Conservation (phyloP, 2,888 invertebrate species). For the Cheilosia vulpina region DNA sequence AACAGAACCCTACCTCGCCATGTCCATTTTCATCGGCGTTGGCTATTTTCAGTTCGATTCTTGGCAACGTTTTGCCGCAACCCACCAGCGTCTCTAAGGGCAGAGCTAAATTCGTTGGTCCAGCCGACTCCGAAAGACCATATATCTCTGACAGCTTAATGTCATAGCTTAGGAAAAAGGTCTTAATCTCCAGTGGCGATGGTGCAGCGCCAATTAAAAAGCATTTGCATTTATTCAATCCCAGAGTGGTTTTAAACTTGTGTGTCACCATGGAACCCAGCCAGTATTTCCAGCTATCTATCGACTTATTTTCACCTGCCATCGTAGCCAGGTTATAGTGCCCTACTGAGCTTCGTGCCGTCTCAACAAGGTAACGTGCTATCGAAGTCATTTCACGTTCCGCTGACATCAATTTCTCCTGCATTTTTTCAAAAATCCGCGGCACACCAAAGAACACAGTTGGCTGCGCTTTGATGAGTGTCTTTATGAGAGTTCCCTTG, state of each 20-base stretch:
- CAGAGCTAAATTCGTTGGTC: slow-evolving; percentile 86
- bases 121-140: slow-evolving; percentile 95
- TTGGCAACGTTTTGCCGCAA: slow-evolving; percentile 88
- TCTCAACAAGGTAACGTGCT: slow-evolving; percentile 87
- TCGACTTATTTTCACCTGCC: slow-evolving; percentile 84
- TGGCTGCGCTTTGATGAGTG: slow-evolving; percentile 89
- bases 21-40: slow-evolving; percentile 89
- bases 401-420: slow-evolving; percentile 91
- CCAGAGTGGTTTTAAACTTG: slow-evolving; percentile 90
- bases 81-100: slow-evolving; percentile 85
- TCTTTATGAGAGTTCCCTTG: slow-evolving; percentile 90
- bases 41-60: slow-evolving; percentile 87
- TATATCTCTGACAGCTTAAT: slow-evolving; percentile 92
- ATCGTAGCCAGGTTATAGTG: slow-evolving; percentile 86
- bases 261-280: slow-evolving; percentile 87
- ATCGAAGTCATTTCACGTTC: slow-evolving; percentile 88
- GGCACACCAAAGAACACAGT: slow-evolving; percentile 94
- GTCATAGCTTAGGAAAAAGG: slow-evolving; percentile 93
- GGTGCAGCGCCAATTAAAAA: slow-evolving; percentile 93
- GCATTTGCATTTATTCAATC: slow-evolving; percentile 88
- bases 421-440: slow-evolving; percentile 96
- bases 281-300: slow-evolving; percentile 77
- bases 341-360: slow-evolving; percentile 87
- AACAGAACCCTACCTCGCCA: slow-evolving; percentile 85
- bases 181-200: slow-evolving; percentile 90